These are phyloP conservation scores for Cabera pusaria DNA, from an alignment of 2,888 invertebrate genomes.

Conservation along the genomic window DNA sequence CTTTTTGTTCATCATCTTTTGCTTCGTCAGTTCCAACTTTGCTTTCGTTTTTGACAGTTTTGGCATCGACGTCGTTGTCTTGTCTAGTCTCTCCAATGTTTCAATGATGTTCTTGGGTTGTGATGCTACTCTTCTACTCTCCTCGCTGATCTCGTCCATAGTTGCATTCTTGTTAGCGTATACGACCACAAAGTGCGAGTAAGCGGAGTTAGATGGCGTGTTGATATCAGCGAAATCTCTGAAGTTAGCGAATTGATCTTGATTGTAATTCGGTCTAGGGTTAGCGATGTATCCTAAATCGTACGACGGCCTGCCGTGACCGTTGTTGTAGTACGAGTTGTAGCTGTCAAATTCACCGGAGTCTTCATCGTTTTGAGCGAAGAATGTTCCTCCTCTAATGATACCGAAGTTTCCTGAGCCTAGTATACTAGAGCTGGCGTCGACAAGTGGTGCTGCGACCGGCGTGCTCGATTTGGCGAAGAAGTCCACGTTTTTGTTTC, in stretches of 20 bases:
- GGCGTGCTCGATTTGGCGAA: conserved; percentile 65
- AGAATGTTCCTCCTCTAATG: conserved; percentile 93
- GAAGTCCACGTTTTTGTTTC: conserved; percentile 63
- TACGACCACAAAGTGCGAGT: conserved; percentile 92
- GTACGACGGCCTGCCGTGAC: conserved; percentile 87
- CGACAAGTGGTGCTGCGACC: conserved; percentile 65
- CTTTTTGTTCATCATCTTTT: conserved; percentile 65
- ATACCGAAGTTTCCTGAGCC: conserved; percentile 95
- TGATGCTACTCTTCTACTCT: conserved; percentile 65
- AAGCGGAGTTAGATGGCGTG: conserved; percentile 90
- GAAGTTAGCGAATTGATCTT: conserved; percentile 95
- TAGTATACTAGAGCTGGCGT: conserved; percentile 85
- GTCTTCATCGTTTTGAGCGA: conserved; percentile 88
- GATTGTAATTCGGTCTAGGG: conserved; percentile 88
- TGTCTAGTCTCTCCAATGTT: conserved; percentile 88
- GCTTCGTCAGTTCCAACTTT: conserved; percentile 83
- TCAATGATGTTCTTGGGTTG: conserved; percentile 93
- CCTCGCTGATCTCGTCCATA: conserved; percentile 76
- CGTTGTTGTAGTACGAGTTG: conserved; percentile 85
- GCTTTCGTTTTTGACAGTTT: conserved; percentile 85
- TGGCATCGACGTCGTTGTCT: conserved; percentile 64
- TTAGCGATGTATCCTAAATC: conserved; percentile 85
- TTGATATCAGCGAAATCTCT: conserved; percentile 96
- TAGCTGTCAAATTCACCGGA: conserved; percentile 78
- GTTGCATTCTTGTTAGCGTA: conserved; percentile 92